Evolutionary conservation across 2,797 vertebrate genomes (phyloP), one percentile per base, ranked within the genome.

Genomic region (Schizothorax lantsangensis): DNA sequence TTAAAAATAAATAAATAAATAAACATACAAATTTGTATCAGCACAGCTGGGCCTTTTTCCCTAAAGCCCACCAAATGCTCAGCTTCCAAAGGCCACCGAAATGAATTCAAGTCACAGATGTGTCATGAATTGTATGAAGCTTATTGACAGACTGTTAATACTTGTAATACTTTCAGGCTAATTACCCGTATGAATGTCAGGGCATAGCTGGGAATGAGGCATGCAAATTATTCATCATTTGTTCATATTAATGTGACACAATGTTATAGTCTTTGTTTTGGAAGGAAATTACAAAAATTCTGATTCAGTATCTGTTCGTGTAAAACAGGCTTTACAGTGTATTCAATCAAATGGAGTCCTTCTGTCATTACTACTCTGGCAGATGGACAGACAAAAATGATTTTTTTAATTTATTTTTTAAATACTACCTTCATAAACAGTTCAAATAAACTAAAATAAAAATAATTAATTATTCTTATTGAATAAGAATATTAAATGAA

Each of bases 111-210:
- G 84, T 85, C 77, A 71, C 84, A 85, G 84, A 85, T 80, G 77
- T 81, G 68, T 86, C 68, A 73, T 72, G 78, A 72, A 86, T 80
- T 86, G 52, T 80, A 73, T 80, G 54, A 85, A 45, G 84, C 78
- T 64, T 86, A 86, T 86, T 86, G 84, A 86, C 84, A 86, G 84
- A 86, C 69, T 73, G 52, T 73, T 86, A 86, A 86, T 62, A 49
- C 68, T 80, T 80, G 75, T 85, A 85, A 80, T 73, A 85, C 77
- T 73, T 40, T 9, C 30, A 80, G 33, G 78, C 84, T 80, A 80
- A 86, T 86, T 80, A 86, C 66, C 77, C 84, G 14, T 47, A 81
- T 80, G 52, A 80, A 62, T 80, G 78, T 86, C 84, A 52, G 83
- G 74, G 83, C 74, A 69, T 52, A 79, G 83, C 11, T 15, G 52